These are phyloP conservation scores for Arbacia lixula DNA, from an alignment of 53 echinoderm and acorn worm genomes.

Conservation along the genomic window DNA sequence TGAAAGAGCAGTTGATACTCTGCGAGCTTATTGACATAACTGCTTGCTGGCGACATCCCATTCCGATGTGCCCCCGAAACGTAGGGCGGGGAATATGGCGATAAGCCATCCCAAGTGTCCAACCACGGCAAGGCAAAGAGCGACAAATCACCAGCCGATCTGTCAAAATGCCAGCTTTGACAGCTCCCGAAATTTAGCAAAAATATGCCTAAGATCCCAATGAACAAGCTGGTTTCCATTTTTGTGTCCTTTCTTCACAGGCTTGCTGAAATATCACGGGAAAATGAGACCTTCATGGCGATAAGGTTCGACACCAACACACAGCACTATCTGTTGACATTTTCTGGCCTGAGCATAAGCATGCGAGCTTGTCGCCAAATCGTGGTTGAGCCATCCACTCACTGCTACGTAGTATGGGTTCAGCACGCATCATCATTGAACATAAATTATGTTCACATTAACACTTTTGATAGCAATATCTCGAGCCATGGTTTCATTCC, in stretches of 20 bases:
- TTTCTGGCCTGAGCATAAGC: no score
- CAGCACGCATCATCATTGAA: no score
- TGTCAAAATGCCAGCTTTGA: background rate
- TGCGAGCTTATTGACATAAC: background rate
- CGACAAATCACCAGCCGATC: no score
- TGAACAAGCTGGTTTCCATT: background rate
- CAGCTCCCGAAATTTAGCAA: background rate
- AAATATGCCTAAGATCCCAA: background rate
- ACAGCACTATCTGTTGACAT: no score
- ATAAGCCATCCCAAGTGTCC: no score
- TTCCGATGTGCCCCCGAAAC: background rate
- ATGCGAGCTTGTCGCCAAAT: no score
- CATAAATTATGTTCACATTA: no score
- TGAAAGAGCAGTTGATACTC: slow-evolving; percentile 12
- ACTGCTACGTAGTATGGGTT: no score
- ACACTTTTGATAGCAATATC: no score
- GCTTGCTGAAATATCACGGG: background rate
- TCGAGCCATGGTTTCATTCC: no score
- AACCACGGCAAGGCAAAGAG: no score
- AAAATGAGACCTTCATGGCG: background rate
- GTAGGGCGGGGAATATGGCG: background rate
- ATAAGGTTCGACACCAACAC: background rate
- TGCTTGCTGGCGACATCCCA: background rate
- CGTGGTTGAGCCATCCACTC: no score
- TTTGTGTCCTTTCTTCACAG: background rate